A percentile compares a stretch with the other conserved stretches of the same genome.
Evolutionary conservation across 2,888 invertebrate species (phyloP).

Genomic region (Noctua fimbriata): DNA sequence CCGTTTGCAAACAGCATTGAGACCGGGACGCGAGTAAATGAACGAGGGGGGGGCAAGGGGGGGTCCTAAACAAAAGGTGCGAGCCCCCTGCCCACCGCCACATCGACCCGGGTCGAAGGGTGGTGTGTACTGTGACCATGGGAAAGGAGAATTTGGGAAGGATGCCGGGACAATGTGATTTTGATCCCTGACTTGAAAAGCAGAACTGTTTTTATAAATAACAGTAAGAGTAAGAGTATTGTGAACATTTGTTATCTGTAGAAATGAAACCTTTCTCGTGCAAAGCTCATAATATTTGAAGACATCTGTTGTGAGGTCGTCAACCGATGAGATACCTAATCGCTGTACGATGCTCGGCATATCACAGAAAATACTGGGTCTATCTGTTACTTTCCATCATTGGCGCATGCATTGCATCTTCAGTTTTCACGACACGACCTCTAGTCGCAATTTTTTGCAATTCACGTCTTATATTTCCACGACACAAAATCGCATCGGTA

Average conservation of each 20-base stretch:
- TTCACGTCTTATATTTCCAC: neutral
- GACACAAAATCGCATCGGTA: neutral
- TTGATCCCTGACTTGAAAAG: neutral
- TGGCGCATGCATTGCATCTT: neutral
- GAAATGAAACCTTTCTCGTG: neutral
- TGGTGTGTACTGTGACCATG: slow-evolving; percentile 73
- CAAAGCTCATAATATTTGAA: too few relatives aligned
- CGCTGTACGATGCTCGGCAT: neutral
- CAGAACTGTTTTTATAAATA: neutral
- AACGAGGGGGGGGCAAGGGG: slow-evolving; percentile 78
- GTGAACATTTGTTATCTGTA: neutral
- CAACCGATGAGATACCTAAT: neutral
- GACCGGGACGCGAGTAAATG: slow-evolving; percentile 86
- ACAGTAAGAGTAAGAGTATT: neutral
- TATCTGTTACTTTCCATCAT: neutral
- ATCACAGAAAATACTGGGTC: neutral
- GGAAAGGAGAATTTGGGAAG: neutral
- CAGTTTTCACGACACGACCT: neutral
- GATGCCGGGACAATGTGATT: neutral
- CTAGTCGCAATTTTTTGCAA: neutral
- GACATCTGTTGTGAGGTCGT: neutral
- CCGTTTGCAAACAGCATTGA: slow-evolving; percentile 88
- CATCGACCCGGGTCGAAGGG: slow-evolving; percentile 83
- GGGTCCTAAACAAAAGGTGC: slow-evolving; percentile 90
- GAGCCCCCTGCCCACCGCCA: slow-evolving; percentile 79